Percentiles rank a stretch among this genome's conserved stretches.
Evolutionary conservation across 2,888 invertebrate species (phyloP).

Genomic region (Mesodorylaimus sp.): DNA sequence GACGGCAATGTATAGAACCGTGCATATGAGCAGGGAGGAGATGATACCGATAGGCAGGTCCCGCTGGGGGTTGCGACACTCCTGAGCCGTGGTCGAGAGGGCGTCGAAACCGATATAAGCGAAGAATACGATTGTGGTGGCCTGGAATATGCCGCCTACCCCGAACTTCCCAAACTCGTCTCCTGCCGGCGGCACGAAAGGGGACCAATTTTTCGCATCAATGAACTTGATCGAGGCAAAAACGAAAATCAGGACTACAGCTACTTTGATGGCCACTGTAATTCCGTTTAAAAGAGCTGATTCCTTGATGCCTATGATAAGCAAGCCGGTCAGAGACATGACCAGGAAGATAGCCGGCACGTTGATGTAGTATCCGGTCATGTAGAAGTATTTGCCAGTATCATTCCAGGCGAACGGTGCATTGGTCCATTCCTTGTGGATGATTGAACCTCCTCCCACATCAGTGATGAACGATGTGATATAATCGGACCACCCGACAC

Average conservation of each 20-base stretch:
- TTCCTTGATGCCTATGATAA: not conserved
- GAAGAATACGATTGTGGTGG: conserved; percentile 2
- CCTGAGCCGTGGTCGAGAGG: conserved; percentile 8
- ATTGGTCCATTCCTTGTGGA: too few relatives aligned
- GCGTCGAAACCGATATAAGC: conserved; percentile 8
- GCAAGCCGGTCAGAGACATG: not conserved
- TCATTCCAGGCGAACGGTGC: too few relatives aligned
- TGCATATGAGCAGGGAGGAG: not conserved
- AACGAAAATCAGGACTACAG: not conserved
- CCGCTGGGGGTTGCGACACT: not conserved
- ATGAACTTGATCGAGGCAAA: too few relatives aligned
- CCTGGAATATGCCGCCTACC: not conserved
- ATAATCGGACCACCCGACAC: not conserved
- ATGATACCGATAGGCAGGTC: conserved; percentile 6
- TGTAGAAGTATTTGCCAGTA: not conserved
- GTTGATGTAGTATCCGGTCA: not conserved
- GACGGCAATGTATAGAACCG: not conserved
- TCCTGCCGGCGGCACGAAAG: conserved; percentile 28
- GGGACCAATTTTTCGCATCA: not conserved
- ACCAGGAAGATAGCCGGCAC: conserved; percentile 8
- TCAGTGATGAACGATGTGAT: not conserved
- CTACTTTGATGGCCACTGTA: not conserved
- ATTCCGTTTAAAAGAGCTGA: not conserved
- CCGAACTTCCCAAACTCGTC: not conserved
- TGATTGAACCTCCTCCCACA: too few relatives aligned